Evolutionary conservation across 2,797 vertebrate species (phyloP).

Genomic region (Tamandua tetradactyla): DNA sequence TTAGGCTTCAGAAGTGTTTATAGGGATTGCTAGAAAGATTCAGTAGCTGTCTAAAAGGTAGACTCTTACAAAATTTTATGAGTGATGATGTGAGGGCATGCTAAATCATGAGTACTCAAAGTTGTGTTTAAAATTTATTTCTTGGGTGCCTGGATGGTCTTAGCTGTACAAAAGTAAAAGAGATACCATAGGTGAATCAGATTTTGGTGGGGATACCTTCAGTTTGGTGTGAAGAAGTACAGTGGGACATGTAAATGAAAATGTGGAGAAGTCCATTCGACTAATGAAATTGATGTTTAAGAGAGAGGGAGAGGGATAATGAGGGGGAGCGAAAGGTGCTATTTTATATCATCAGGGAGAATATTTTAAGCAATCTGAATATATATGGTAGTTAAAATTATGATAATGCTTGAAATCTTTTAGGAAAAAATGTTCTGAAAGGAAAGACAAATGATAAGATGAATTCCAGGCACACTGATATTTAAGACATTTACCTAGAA

Average conservation of each 20-base stretch:
- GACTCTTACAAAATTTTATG: not conserved
- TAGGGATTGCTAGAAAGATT: not conserved
- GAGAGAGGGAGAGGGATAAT: not conserved
- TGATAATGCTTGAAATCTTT: not conserved
- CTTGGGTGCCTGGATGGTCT: not conserved
- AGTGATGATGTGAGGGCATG: not conserved
- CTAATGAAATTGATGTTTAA: not conserved
- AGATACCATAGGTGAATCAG: not conserved
- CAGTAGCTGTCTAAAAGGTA: not conserved
- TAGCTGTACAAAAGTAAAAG: not conserved
- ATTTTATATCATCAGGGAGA: not conserved
- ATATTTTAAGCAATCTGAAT: not conserved
- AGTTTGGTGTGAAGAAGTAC: not conserved
- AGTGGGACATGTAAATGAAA: not conserved
- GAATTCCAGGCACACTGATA: not conserved
- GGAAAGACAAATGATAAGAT: not conserved
- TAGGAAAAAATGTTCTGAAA: not conserved
- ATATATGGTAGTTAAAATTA: not conserved
- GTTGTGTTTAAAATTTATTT: constrained; percentile 21
- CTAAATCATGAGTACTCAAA: not conserved
- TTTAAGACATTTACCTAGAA: not conserved
- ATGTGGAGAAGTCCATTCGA: not conserved
- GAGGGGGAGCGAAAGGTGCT: rapidly evolving
- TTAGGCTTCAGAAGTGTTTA: not conserved
- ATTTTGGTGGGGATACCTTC: not conserved